A percentile compares a stretch with the other conserved stretches of the same genome.
phyloP scores from a whole-genome alignment of 2,888 invertebrate genomes.

The Sepioteuthis lessoniana region DNA sequence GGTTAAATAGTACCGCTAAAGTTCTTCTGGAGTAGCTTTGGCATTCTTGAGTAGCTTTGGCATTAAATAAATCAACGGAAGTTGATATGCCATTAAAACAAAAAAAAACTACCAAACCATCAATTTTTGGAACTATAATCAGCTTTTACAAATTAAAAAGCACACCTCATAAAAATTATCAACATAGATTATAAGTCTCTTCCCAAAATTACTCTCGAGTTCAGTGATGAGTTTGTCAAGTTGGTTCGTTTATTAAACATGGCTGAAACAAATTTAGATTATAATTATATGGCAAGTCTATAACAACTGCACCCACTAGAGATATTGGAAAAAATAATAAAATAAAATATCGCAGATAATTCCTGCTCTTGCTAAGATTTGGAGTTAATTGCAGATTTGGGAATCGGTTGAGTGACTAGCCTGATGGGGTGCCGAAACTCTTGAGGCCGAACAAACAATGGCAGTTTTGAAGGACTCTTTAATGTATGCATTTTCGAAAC shows the following conservation, averaged over 20 bases:
- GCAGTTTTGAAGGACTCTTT: neutral
- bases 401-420: neutral
- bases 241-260: neutral
- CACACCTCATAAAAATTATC: no score
- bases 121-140: no score
- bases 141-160: no score
- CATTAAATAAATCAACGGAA: no score
- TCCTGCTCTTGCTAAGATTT: neutral
- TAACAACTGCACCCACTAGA: neutral
- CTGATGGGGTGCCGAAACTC: neutral
- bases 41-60: no score
- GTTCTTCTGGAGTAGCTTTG: no score
- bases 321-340: neutral
- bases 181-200: no score
- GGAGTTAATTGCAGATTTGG: neutral
- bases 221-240: neutral
- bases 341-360: neutral
- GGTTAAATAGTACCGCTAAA: no score
- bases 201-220: no score
- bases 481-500: neutral
- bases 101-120: no score
- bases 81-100: no score
- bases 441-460: neutral
- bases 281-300: neutral
- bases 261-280: neutral